A percentile compares a stretch with the other conserved stretches of the same genome.
Conservation (phyloP, 2,888 invertebrate species). For the Pherbina coryleti region DNA sequence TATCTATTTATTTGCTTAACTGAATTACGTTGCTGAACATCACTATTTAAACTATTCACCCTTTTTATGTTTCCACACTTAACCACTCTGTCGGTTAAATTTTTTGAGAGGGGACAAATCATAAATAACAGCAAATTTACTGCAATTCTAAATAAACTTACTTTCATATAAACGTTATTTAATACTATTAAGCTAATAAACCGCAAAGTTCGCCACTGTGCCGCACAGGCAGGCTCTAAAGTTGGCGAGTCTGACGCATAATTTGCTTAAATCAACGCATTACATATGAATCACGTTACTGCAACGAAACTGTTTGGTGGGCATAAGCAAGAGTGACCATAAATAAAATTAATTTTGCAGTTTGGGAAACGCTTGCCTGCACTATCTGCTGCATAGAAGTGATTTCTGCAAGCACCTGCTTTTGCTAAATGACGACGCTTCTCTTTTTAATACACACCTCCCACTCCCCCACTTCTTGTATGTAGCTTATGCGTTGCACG, state of each 20-base stretch:
- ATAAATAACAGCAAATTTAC: constrained; percentile 1
- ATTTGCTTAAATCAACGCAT: constrained; percentile 25
- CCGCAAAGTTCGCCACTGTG: not conserved
- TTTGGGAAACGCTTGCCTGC: not conserved
- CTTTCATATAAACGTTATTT: constrained; percentile 1
- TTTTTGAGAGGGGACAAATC: no score
- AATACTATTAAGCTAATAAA: constrained; percentile 15
- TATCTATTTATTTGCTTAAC: no score
- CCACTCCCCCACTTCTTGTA: no score
- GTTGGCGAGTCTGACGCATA: not conserved
- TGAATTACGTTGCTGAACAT: no score
- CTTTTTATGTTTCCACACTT: no score
- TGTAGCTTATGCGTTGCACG: not conserved
- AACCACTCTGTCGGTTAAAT: no score
- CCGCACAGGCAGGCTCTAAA: not conserved
- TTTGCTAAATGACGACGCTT: no score
- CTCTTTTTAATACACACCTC: no score
- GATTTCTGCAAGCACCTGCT: no score
- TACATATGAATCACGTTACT: constrained; percentile 29
- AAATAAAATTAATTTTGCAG: constrained; percentile 13
- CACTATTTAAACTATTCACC: no score
- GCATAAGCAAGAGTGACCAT: not conserved
- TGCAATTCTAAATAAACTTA: constrained; percentile 2
- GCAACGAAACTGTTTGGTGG: not conserved
- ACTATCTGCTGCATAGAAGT: not conserved